phyloP scores from a whole-genome alignment of 2,888 invertebrate species.

The Lingula anatina region DNA sequence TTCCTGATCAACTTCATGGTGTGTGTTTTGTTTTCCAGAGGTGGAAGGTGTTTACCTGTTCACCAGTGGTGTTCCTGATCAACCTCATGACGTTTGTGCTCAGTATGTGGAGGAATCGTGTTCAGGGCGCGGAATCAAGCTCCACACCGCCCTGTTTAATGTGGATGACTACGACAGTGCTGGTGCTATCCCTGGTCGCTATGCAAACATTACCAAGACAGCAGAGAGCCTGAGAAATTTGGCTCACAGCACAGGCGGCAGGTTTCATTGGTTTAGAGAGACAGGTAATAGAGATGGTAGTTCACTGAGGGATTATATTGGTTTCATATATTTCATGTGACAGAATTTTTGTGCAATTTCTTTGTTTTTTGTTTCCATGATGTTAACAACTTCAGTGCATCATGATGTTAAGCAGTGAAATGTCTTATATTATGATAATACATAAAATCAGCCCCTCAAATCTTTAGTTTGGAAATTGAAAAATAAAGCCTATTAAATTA shows the following conservation, averaged over 20 bases:
- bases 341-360: no score
- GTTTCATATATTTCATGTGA: no score
- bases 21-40: no score
- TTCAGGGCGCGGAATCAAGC: constrained; percentile 28
- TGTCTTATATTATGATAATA: no score
- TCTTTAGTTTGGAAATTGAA: no score
- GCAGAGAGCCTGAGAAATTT: constrained; percentile 47
- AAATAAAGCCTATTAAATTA: no score
- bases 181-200: constrained; percentile 50
- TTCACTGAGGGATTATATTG: no score
- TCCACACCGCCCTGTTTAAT: constrained; percentile 51
- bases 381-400: no score
- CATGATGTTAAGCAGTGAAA: no score
- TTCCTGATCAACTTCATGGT: no score
- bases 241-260: constrained; percentile 48
- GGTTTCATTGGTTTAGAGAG: constrained; percentile 53
- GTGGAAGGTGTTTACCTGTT: constrained; percentile 51
- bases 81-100: constrained; percentile 34
- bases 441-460: no score
- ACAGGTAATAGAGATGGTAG: constrained; percentile 41
- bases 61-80: constrained; percentile 49
- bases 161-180: constrained; percentile 50
- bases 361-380: no score
- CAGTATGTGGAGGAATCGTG: constrained; percentile 44
- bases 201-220: constrained; percentile 51